Evolutionary conservation across 2,113 vertebrate genomes (phyloP).

Genomic region (Centrocercus urophasianus): DNA sequence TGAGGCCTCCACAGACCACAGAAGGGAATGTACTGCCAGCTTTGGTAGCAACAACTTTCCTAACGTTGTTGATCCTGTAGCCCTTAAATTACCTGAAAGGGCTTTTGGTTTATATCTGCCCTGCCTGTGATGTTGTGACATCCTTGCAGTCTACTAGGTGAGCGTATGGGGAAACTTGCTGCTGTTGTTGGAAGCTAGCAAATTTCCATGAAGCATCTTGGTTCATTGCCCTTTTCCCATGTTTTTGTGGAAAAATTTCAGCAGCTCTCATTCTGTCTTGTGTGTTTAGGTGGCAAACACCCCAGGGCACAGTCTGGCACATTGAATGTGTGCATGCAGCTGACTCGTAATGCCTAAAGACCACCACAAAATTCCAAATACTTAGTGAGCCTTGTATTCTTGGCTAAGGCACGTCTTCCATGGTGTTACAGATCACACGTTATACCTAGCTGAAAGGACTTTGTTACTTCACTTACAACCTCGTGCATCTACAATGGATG

Average conservation of each 20-base stretch:
- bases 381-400: neutral
- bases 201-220: neutral
- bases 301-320: neutral
- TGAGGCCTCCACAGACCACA: neutral
- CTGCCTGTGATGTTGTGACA: constrained; percentile 2
- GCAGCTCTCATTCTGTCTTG: neutral
- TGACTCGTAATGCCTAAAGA: neutral
- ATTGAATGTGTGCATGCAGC: accelerated
- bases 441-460: neutral
- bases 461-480: neutral
- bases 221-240: neutral
- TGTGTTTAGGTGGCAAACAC: neutral
- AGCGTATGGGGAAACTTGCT: neutral
- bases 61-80: neutral
- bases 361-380: neutral
- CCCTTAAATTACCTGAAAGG: neutral
- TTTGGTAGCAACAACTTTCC: neutral
- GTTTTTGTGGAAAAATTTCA: neutral
- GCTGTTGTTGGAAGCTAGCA: neutral
- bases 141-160: neutral
- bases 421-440: neutral
- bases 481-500: neutral
- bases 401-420: neutral
- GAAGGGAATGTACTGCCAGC: neutral
- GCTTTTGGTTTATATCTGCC: neutral